Evolutionary conservation across 1,140 invertebrate genomes (phyloP), one percentile per base, ranked within the genome.

Genomic region (Chironomus tepperi): DNA sequence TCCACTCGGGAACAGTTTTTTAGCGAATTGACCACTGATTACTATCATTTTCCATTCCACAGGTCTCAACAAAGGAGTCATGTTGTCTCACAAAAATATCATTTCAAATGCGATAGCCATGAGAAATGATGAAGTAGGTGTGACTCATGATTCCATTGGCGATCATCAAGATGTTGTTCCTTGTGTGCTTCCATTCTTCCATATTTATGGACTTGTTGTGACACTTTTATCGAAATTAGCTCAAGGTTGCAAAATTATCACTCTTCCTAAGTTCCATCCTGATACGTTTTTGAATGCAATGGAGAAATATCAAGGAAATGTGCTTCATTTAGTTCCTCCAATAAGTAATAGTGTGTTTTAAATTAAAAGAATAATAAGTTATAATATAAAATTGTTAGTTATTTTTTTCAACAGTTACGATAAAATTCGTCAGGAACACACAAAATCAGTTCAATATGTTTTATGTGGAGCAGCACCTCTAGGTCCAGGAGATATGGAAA

Each of bases 21-120:
- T n/a, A n/a, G n/a, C n/a, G n/a, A n/a, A n/a, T n/a, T n/a, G n/a
- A n/a, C n/a, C n/a, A n/a, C n/a, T n/a, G n/a, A n/a, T n/a, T n/a
- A n/a, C n/a, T n/a, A n/a, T n/a, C n/a, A n/a, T n/a, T n/a, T n/a
- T n/a, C n/a, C n/a, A n/a, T n/a, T n/a, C n/a, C 2, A 96, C 93
- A 24, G 94, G 95, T 15, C 79, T 92, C 72, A 94, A 95, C 9
- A 97, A 97, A 86, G 94, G 92, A 24, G 94, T 96, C 0, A 88
- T 93, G 83, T 79, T 95, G 0, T 90, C 90, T 0, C 90, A 96
- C 80, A 83, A 78, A 57, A 90, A 89, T 79, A 81, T 89, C 47
- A 78, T 86, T 24, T 80, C 85, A 2, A 89, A 89, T 76, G 83
- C 83, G 72, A 79, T 84, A 42, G 84, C 85, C 75, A 15, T 16